These are phyloP conservation scores for Solenopsis fugax DNA, from an alignment of 1,140 invertebrate species.

Conservation along the genomic window DNA sequence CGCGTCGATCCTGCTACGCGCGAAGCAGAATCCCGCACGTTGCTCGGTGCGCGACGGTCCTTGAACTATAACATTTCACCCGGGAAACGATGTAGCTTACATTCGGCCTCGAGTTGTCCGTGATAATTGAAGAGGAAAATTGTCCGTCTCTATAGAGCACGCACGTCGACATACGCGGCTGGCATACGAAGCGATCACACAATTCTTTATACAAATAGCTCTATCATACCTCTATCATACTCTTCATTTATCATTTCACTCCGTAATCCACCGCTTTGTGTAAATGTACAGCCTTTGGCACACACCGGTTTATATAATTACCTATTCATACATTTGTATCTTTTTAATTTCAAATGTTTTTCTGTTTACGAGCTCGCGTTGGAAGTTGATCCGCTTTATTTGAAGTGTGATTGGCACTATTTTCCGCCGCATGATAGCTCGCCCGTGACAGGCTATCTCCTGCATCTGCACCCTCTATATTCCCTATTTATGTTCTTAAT, in stretches of 20 bases:
- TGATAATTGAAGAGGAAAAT: constrained; percentile 49
- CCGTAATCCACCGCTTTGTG: background rate
- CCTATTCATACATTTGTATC: background rate
- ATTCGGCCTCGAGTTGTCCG: constrained; percentile 41
- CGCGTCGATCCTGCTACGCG: background rate
- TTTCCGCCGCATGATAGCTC: background rate
- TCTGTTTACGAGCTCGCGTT: background rate
- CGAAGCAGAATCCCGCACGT: constrained; percentile 28
- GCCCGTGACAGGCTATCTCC: background rate
- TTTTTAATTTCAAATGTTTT: constrained; percentile 6
- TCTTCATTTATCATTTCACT: background rate
- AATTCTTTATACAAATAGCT: background rate
- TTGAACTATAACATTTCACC: constrained; percentile 75
- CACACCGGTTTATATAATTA: background rate
- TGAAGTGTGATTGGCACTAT: background rate
- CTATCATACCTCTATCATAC: no score
- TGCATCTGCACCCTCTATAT: background rate
- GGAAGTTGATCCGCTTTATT: background rate
- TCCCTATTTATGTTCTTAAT: background rate
- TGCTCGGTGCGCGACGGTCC: constrained; percentile 46
- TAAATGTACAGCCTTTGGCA: background rate
- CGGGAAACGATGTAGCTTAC: constrained; percentile 39
- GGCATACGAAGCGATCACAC: background rate
- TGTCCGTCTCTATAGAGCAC: constrained; percentile 1
- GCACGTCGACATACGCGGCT: background rate